A percentile compares a stretch with the other conserved stretches of the same genome.
These are phyloP conservation scores for Hassar affinis DNA, from an alignment of 2,113 vertebrate genomes.

Conservation along the genomic window DNA sequence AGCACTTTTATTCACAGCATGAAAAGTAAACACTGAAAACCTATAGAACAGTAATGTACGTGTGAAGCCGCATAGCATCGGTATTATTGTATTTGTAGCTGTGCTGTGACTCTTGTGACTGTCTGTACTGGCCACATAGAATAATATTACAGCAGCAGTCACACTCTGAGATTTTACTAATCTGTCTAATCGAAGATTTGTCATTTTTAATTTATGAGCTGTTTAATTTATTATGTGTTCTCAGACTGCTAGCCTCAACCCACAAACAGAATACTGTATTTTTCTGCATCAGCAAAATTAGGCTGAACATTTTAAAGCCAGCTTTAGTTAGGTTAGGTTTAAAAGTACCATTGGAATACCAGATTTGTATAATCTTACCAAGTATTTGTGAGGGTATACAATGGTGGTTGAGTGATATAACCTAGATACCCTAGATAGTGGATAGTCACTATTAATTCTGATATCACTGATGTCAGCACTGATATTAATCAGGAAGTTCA, in stretches of 20 bases:
- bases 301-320: not conserved
- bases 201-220: not conserved
- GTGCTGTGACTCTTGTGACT: not conserved
- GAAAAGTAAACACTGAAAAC: not conserved
- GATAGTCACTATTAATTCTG: not conserved
- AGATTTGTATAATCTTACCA: not conserved
- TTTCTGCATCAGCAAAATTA: not conserved
- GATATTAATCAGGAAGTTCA: not conserved
- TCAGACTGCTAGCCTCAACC: not conserved
- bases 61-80: not conserved
- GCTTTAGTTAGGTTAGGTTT: not conserved
- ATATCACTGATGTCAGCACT: too few species aligned
- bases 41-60: not conserved
- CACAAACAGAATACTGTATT: not conserved
- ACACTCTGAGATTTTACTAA: not conserved
- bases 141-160: not conserved
- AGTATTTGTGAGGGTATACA: too few species aligned
- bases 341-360: not conserved
- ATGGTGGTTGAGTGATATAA: not conserved
- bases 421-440: too few species aligned
- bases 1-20: constrained; percentile 23
- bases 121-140: too few species aligned
- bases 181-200: too few species aligned
- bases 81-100: not conserved
- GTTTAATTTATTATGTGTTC: too few species aligned